Evolutionary conservation across 2,113 vertebrate genomes (phyloP).

Genomic region (Baryphthengus martii): DNA sequence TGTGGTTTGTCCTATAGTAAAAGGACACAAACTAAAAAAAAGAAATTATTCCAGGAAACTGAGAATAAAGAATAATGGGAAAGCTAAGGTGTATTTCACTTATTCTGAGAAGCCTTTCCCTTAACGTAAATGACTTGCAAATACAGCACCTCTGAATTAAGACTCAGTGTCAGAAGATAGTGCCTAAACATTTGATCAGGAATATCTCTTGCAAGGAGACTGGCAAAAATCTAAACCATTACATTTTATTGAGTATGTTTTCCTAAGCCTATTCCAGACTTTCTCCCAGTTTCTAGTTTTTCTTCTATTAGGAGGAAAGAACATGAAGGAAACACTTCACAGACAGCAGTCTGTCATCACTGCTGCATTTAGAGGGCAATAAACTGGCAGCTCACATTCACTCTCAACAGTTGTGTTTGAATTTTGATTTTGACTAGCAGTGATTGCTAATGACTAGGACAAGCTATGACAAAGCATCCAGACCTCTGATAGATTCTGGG

Average conservation of each 20-base stretch:
- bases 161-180: neutral
- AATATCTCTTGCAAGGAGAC: neutral
- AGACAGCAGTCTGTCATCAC: neutral
- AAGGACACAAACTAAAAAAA: neutral
- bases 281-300: neutral
- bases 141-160: neutral
- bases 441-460: neutral
- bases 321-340: neutral
- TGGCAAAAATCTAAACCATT: neutral
- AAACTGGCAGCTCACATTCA: neutral
- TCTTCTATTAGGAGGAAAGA: neutral
- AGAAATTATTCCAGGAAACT: neutral
- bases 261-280: neutral
- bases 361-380: neutral
- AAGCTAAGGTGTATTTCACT: neutral
- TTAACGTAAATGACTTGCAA: neutral
- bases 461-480: neutral
- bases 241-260: neutral
- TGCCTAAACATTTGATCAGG: neutral
- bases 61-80: neutral
- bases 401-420: neutral
- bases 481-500: neutral
- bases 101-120: neutral
- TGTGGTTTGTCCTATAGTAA: neutral
- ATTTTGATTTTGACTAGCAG: neutral